Conservation (phyloP, 53 echinoderm and acorn worm species). For the Astropecten irregularis region DNA sequence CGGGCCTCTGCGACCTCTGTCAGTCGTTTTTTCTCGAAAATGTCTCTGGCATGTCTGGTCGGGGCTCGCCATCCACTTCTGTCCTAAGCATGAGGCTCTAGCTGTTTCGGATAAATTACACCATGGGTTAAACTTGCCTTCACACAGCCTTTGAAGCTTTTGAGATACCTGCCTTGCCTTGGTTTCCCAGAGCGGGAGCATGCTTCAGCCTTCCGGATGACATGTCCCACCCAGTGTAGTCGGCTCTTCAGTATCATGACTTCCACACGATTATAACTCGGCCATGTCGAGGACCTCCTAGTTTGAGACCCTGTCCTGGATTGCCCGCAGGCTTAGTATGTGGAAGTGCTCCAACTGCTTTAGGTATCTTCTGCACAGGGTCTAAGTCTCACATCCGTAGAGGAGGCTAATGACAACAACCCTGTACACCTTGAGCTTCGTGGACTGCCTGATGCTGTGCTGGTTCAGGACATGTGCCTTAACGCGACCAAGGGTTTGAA, state of each 20-base stretch:
- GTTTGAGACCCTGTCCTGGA: background rate
- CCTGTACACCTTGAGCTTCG: background rate
- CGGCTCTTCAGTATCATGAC: background rate
- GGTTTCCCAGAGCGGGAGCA: background rate
- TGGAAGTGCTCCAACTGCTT: background rate
- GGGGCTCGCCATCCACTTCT: background rate
- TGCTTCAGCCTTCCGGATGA: conserved; percentile 1
- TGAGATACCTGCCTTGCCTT: background rate
- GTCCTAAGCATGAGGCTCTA: background rate
- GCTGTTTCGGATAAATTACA: background rate
- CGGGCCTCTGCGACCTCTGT: background rate
- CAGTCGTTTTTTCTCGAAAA: background rate
- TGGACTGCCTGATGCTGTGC: background rate
- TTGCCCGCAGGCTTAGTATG: background rate
- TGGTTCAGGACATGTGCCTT: background rate
- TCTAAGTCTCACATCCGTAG: conserved; percentile 18
- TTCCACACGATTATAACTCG: background rate
- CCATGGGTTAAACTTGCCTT: background rate
- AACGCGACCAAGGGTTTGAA: background rate
- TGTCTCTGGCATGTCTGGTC: background rate
- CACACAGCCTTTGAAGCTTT: background rate
- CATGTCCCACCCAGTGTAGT: conserved; percentile 18
- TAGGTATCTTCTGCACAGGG: background rate
- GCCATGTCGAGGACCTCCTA: background rate
- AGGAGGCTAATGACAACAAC: background rate